These are phyloP conservation scores for Ricordea florida DNA, from an alignment of 92 coral and sea anemone species.

Conservation along the genomic window DNA sequence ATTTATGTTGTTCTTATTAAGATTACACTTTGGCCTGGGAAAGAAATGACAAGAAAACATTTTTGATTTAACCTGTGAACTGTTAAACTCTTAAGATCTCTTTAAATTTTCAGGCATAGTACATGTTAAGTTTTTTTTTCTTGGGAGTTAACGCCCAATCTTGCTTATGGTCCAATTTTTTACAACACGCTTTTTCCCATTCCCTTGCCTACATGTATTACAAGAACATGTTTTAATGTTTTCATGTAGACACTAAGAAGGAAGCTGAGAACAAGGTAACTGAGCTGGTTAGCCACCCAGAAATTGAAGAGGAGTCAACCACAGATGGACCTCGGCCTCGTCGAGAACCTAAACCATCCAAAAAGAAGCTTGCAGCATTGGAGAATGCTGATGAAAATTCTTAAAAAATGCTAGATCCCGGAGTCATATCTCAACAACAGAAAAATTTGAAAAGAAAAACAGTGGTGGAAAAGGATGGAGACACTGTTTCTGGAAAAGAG, in stretches of 20 bases:
- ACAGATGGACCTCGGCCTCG: constrained; percentile 14
- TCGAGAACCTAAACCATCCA: constrained; percentile 24
- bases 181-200: no score
- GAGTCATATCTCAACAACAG: not conserved
- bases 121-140: not conserved
- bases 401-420: not conserved
- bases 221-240: not conserved
- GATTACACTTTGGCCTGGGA: no score
- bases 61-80: no score
- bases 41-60: no score
- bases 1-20: no score
- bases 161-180: no score
- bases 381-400: not conserved
- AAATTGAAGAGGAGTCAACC: constrained; percentile 5
- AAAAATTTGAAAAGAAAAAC: constrained; percentile 6
- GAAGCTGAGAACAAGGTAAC: constrained; percentile 18
- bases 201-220: no score
- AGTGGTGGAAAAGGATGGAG: not conserved
- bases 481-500: constrained; percentile 2
- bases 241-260: constrained; percentile 20
- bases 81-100: no score
- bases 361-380: constrained; percentile 29
- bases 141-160: not conserved
- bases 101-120: no score
- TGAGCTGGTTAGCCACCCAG: constrained; percentile 10